Conservation (phyloP, 1,140 invertebrate species). For the Yoshiicerus persimilis region DNA sequence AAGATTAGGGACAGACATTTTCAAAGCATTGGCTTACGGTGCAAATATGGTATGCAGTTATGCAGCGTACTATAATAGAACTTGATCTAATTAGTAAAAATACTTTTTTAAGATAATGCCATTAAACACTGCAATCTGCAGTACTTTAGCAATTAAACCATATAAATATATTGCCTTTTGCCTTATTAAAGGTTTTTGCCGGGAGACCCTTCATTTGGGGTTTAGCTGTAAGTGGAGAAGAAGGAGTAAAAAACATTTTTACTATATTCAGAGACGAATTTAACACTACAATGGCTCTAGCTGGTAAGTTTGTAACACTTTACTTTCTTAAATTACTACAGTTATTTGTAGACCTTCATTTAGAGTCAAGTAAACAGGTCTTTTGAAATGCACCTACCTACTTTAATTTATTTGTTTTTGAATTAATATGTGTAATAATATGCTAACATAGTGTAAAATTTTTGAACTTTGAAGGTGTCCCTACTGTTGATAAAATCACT, state of each 20-base stretch:
- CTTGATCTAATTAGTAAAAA: no score
- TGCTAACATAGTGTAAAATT: constrained; percentile 51
- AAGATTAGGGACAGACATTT: constrained; percentile 57
- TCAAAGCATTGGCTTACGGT: constrained; percentile 56
- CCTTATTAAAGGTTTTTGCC: constrained; percentile 31
- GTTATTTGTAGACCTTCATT: no score
- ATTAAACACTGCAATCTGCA: no score
- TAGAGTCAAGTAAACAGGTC: no score
- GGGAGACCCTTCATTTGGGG: constrained; percentile 88
- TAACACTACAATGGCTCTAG: constrained; percentile 71
- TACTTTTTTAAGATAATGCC: background rate
- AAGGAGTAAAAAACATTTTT: constrained; percentile 73
- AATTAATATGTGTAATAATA: no score
- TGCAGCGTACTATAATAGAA: no score
- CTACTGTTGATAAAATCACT: background rate
- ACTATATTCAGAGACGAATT: constrained; percentile 75
- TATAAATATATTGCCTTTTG: no score
- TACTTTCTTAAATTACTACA: no score
- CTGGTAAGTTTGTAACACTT: no score
- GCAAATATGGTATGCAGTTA: background rate
- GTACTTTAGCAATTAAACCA: no score
- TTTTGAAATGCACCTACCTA: no score
- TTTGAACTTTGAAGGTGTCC: background rate
- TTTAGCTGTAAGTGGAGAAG: constrained; percentile 71
- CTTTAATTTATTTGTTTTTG: no score